Conservation (phyloP, 2,113 vertebrate species). For the Callipepla squamata region DNA sequence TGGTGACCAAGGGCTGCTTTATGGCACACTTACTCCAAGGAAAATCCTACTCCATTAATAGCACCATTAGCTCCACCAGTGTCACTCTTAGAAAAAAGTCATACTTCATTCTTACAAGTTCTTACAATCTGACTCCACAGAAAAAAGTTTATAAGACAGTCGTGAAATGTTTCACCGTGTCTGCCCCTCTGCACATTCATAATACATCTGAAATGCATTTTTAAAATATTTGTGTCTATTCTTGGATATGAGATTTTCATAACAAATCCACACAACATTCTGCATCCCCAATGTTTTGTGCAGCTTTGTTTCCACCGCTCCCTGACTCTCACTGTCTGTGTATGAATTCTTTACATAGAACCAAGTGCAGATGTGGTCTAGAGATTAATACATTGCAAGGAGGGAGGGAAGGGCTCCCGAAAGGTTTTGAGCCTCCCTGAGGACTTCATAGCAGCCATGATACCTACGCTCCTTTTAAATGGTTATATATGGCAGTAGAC, state of each 20-base stretch:
- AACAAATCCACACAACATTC: not conserved
- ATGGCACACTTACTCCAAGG: not conserved
- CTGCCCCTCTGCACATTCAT: slow-evolving; percentile 43
- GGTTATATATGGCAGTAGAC: not conserved
- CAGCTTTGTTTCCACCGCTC: not conserved
- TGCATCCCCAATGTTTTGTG: not conserved
- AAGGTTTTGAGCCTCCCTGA: slow-evolving; percentile 26
- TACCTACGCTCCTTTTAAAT: slow-evolving; percentile 7
- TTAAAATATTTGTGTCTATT: slow-evolving; percentile 1
- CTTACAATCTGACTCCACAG: not conserved
- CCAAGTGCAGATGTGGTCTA: not conserved
- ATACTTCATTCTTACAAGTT: rapidly evolving
- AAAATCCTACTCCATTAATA: slow-evolving; percentile 25
- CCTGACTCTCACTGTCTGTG: not conserved
- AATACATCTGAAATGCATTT: slow-evolving; percentile 38
- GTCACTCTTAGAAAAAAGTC: not conserved
- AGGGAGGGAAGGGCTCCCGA: not conserved
- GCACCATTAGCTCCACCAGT: slow-evolving; percentile 3
- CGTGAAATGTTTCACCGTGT: not conserved
- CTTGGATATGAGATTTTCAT: slow-evolving; percentile 10
- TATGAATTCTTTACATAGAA: not conserved
- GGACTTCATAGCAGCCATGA: not conserved
- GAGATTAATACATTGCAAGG: not conserved
- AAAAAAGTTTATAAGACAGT: not conserved
- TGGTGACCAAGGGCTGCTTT: not conserved